These are phyloP conservation scores for Dicrurus megarhynchus DNA, from an alignment of 2,113 vertebrate genomes.

Conservation along the genomic window DNA sequence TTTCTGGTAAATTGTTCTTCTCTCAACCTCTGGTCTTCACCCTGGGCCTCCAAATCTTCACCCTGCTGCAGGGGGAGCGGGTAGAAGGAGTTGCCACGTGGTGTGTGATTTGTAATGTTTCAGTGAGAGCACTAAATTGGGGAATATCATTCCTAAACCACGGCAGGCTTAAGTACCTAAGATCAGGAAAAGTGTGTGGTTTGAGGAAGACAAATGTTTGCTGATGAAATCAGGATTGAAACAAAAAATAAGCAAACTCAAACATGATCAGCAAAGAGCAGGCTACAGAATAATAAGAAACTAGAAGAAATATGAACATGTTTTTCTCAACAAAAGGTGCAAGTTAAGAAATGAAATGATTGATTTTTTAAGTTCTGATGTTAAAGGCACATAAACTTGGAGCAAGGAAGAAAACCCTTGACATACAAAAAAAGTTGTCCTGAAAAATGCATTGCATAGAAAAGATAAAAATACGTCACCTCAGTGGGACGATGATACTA, in stretches of 20 bases:
- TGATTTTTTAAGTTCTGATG: neutral
- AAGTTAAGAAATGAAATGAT: neutral
- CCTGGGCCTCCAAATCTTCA: neutral
- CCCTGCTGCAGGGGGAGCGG: no score
- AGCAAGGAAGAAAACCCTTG: neutral
- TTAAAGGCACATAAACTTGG: neutral
- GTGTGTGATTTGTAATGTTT: neutral
- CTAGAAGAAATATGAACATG: neutral
- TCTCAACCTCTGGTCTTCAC: neutral
- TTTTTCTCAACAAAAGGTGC: neutral
- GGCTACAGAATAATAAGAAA: neutral
- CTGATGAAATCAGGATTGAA: neutral
- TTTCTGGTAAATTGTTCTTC: neutral
- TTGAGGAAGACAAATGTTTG: neutral
- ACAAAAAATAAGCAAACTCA: neutral
- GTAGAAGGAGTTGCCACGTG: neutral
- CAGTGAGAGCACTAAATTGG: neutral
- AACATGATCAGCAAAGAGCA: neutral
- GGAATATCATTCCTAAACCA: neutral
- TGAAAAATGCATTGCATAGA: neutral
- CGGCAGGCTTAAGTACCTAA: neutral
- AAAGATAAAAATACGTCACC: neutral
- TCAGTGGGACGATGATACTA: neutral
- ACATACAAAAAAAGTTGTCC: neutral
- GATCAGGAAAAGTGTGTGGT: neutral